Evolutionary conservation across 2,888 invertebrate species (phyloP).

Genomic region (Coelinius sp.): DNA sequence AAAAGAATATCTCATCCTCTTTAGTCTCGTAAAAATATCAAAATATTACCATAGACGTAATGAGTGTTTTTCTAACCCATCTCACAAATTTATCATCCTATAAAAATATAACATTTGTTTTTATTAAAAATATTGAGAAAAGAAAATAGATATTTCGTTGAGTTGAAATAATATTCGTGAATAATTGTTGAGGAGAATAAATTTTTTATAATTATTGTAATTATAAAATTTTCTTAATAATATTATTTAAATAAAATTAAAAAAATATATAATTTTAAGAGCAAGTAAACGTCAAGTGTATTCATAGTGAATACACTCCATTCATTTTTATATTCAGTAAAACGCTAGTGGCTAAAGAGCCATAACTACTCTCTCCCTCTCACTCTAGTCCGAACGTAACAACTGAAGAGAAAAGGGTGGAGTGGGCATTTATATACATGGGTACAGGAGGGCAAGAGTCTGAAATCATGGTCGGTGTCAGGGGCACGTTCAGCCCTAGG

Average conservation of each 20-base stretch:
- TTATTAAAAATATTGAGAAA: not conserved
- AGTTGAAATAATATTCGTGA: conserved; percentile 41
- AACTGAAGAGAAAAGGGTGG: conserved; percentile 6
- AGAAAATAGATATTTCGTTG: conserved; percentile 24
- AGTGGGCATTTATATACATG: conserved; percentile 14
- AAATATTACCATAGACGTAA: not conserved
- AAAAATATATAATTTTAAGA: too few species aligned
- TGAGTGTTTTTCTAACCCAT: not conserved
- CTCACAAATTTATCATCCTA: not conserved
- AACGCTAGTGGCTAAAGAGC: conserved; percentile 15
- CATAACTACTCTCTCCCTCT: conserved; percentile 15
- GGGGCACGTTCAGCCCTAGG: conserved; percentile 61
- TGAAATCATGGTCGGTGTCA: conserved; percentile 56
- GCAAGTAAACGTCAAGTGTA: too few species aligned
- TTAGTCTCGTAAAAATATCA: not conserved
- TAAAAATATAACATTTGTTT: not conserved
- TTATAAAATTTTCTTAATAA: too few species aligned
- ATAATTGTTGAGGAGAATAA: too few species aligned
- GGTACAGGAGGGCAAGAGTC: conserved; percentile 33
- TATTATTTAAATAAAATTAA: too few species aligned
- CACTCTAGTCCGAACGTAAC: conserved; percentile 26
- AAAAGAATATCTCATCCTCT: not conserved
- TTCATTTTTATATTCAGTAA: too few species aligned
- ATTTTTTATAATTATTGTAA: too few species aligned
- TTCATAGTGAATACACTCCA: too few species aligned